phyloP scores from a whole-genome alignment of 2,113 vertebrate genomes.

The Cricetomys ansorgei region DNA sequence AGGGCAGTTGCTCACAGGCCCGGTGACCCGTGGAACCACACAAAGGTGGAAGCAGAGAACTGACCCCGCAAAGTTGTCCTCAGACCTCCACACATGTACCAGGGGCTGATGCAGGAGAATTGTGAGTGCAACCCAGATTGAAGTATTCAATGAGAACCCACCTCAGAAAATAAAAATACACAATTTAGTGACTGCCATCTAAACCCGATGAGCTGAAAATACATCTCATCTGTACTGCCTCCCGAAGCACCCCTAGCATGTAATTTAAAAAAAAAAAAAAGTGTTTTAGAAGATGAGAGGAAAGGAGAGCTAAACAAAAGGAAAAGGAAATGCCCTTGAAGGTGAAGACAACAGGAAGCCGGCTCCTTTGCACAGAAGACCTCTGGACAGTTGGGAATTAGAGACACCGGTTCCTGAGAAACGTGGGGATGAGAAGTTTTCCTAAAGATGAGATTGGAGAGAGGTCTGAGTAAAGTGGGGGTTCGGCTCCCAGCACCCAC shows the following conservation, averaged over 20 bases:
- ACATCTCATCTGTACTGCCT: not conserved
- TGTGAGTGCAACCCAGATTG: not conserved
- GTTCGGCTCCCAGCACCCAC: not conserved
- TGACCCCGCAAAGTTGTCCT: not conserved
- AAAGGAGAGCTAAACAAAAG: not conserved
- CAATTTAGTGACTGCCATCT: not conserved
- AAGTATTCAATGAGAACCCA: not conserved
- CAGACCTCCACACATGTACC: not conserved
- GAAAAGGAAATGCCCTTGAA: not conserved
- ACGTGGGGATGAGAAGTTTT: not conserved
- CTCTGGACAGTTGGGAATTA: not conserved
- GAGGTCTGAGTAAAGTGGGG: not conserved
- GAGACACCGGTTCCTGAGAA: not conserved
- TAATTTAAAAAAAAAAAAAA: not conserved
- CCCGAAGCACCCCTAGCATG: slow-evolving; percentile 24
- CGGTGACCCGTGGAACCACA: not conserved
- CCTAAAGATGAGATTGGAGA: not conserved
- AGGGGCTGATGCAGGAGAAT: not conserved
- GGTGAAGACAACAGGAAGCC: not conserved
- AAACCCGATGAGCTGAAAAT: slow-evolving; percentile 10
- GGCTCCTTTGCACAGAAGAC: not conserved
- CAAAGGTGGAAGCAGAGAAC: not conserved
- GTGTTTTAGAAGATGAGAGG: not conserved
- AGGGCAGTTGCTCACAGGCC: not conserved
- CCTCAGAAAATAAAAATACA: not conserved